Base-by-base conservation (phyloP, 2,888 invertebrate species). In the Lumbricus terrestris region DNA sequence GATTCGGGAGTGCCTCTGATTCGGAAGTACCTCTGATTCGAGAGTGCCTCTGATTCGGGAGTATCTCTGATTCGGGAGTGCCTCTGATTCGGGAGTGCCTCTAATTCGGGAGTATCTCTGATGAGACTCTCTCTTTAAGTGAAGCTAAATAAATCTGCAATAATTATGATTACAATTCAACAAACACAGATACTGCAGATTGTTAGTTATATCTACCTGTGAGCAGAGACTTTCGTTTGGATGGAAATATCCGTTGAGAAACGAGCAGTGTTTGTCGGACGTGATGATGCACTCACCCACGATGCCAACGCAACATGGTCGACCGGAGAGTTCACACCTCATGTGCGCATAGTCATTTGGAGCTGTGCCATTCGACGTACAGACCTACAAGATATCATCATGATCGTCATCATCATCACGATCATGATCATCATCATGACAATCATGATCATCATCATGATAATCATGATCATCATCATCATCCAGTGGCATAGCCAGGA, bases 271-370 rank as follows among this genome's bases (percentile, higher is more conserved):
- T 90, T 94, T 94, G 88, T 94, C 90, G 11, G 95, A 94, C 11
- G 94, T 94, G 34, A 95, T 94, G 91, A 94, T 93, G 92, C 95
- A 95, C 91, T 95, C 94, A 37, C 95, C 99, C 98, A 94, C 98
- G 90, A 98, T 97, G 35, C 95, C 99, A 92, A 98, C 98, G 94
- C 99, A 99, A 95, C 99, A 99, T 0, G 99, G 99, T 37, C 90
- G 90, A 35, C 91, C 91, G 0, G 88, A 69, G 82, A 90, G 38
- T 38, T 90, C 82, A 85, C 89, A 91, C n/a, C 29, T 85, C 91
- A 91, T 90, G 89, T 91, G 90, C 2, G 38, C 5, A 38, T 33
- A 40, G 0, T 37, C 42, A n/a, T 5, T 33, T 16, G 38, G 42
- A 6, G 13, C 29, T 47, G 20, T 18, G 13, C 54, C 35, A 40